Evolutionary conservation across 2,797 vertebrate species (phyloP), one percentile per base, ranked within the genome.

Genomic region (Galago senegalensis): DNA sequence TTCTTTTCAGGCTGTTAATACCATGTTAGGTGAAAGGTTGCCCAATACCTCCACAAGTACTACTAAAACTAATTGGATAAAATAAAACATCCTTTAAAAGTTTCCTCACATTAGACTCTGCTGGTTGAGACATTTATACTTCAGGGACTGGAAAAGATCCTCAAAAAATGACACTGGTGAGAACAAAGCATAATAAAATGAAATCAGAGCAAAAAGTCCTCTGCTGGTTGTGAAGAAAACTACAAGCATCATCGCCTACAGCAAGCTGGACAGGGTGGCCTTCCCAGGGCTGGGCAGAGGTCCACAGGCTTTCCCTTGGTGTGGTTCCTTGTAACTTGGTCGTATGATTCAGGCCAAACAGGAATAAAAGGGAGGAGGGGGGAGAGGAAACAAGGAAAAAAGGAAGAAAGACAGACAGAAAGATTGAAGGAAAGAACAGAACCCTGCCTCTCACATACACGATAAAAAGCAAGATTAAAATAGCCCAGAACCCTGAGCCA

Each of bases 181-280:
- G 95, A 97, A 97, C 96, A 97, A 97, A 97, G 95, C 91, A 69
- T 73, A 96, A 85, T 89, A 84, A 93, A 93, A 92, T 25, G 75
- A 90, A 96, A 93, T 56, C n/a, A 85, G 73, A 95, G 56, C 97
- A 72, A 91, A 97, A 97, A 84, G 97, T 92, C 97, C 97, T 97
- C 97, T 98, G 96, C 97, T 97, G 97, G 97, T 80, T 65, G 83
- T 73, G 31, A 79, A 27, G 77, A 37, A 95, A 95, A 97, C 73
- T 97, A 89, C 97, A 97, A n/a, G 60, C 29, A 20, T 46, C 31
- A 21, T 83, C 76, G 58, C 58, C 43, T 65, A n/a, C 5, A 10
- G 34, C 14, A 29, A 31, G 9, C 34, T 27, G 27, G 8, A 5
- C 8, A 53, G 13, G 10, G 40, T 46, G 10, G 25, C 25, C 79